A percentile compares a stretch with the other conserved stretches of the same genome.
Evolutionary conservation across 2,113 vertebrate species (phyloP).

Genomic region (Todiramphus chloris): DNA sequence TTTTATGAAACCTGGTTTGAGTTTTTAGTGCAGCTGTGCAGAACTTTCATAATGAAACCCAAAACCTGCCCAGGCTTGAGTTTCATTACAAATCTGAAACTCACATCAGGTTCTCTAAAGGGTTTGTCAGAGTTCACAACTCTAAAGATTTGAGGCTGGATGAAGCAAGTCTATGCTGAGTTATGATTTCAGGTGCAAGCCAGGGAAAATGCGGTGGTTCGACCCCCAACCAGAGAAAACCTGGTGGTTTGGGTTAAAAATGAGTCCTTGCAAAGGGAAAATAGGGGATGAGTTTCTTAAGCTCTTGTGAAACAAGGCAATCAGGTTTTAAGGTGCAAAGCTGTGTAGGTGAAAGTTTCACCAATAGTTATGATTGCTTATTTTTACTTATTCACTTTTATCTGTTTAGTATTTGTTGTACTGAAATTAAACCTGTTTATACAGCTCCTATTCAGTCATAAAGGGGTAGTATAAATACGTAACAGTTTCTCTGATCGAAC

Average conservation of each 20-base stretch:
- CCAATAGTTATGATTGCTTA: background rate
- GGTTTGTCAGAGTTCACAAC: constrained; percentile 53
- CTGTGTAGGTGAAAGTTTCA: background rate
- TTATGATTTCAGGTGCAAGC: constrained; percentile 44
- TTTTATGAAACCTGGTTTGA: constrained; percentile 63
- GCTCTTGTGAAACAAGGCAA: background rate
- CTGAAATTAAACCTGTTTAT: background rate
- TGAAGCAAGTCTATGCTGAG: constrained; percentile 15
- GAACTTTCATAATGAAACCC: constrained; percentile 54
- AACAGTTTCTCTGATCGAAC: background rate
- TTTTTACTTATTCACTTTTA: background rate
- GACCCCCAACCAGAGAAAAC: background rate
- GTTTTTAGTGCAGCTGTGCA: constrained; percentile 66
- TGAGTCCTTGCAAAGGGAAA: background rate
- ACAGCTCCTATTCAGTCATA: background rate
- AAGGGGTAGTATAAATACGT: background rate
- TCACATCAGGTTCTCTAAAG: constrained; percentile 45
- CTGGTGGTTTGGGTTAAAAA: background rate
- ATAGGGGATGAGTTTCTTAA: background rate
- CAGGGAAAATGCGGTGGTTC: background rate
- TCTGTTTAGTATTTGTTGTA: background rate
- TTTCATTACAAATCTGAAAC: constrained; percentile 66
- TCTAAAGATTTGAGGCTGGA: constrained; percentile 17
- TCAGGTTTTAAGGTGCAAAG: background rate
- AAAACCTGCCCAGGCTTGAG: constrained; percentile 43